Base-by-base conservation (phyloP, 1,140 invertebrate genomes). In the Uloborus diversus region DNA sequence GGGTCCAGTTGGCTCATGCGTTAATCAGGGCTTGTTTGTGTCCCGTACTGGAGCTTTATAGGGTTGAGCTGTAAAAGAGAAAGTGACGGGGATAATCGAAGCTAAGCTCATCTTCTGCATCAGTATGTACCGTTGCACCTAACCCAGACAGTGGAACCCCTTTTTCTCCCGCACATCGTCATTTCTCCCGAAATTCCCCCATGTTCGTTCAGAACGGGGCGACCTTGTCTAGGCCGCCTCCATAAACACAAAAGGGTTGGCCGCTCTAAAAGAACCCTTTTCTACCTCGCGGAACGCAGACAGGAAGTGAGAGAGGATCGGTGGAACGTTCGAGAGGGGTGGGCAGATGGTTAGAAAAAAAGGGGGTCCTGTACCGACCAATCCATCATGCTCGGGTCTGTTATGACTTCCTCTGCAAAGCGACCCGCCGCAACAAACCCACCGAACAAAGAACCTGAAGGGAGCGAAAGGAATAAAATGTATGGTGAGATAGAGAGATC, bases 341-440 rank as follows among this genome's bases (percentile, higher is more conserved):
- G 9, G 27, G 28, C 13, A 30, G 25, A 28, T 11, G n/a, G 27
- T 28, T 25, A 28, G 32, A 25, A 23, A 30, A 61, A 32, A 47
- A 59, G 69, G 23, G 33, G 56, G 69, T 49, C 53, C 69, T 61
- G 51, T 37, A 28, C 7, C 32, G 32, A 73, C 62, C 70, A 73
- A 75, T 75, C 71, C 71, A 75, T 75, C 71, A 75, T 64, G 71
- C 51, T 49, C 57, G 57, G 32, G 27, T 64, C 57, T 75, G 57
- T 75, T 75, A 75, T 75, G 71, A 75, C 71, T 75, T 75, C 59
- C 59, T 51, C 47, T 27, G 59, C 23, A 33, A 70, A 27, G 51
- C 49, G 23, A 51, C 51, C 70, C 57, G 53, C 71, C 71, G 59
- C 71, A 75, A 75, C 71, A 75, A 64, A 30, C 71, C 42, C 42